phyloP scores from a whole-genome alignment of 2,113 vertebrate species.

The Xenotilapia longispinis region DNA sequence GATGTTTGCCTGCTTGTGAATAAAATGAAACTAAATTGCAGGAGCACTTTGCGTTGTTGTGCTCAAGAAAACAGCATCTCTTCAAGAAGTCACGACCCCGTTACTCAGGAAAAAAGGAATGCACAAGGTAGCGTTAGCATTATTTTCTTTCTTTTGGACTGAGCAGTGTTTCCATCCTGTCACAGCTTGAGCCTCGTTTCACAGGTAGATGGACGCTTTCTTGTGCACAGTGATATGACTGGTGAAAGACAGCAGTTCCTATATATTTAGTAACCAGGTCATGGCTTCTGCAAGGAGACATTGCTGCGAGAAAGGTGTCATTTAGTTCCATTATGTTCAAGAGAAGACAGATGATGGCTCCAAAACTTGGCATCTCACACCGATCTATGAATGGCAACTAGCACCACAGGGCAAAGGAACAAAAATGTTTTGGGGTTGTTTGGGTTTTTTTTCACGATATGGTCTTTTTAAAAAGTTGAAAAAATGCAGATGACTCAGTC shows the following conservation, averaged over 20 bases:
- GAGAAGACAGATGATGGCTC: background rate
- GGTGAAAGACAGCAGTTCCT: background rate
- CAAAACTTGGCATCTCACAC: background rate
- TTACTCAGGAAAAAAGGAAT: background rate
- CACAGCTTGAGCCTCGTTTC: rapidly evolving
- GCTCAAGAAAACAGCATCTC: background rate
- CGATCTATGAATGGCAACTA: background rate
- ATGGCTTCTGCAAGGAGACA: background rate
- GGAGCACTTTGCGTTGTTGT: background rate
- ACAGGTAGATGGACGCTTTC: background rate
- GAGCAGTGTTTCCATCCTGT: rapidly evolving
- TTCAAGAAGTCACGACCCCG: rapidly evolving
- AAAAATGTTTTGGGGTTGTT: background rate
- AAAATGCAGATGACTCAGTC: background rate
- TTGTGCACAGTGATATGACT: background rate
- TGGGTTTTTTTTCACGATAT: rapidly evolving
- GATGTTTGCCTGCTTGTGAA: background rate
- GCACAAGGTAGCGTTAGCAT: background rate
- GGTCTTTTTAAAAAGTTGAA: background rate
- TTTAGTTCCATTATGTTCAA: background rate
- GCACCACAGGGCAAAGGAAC: background rate
- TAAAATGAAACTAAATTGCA: background rate
- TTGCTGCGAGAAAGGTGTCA: background rate
- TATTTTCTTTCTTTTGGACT: background rate
- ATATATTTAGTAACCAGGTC: background rate